Evolutionary conservation across 2,888 invertebrate genomes (phyloP), one percentile per base, ranked within the genome.

Genomic region (Blastobasis adustella): DNA sequence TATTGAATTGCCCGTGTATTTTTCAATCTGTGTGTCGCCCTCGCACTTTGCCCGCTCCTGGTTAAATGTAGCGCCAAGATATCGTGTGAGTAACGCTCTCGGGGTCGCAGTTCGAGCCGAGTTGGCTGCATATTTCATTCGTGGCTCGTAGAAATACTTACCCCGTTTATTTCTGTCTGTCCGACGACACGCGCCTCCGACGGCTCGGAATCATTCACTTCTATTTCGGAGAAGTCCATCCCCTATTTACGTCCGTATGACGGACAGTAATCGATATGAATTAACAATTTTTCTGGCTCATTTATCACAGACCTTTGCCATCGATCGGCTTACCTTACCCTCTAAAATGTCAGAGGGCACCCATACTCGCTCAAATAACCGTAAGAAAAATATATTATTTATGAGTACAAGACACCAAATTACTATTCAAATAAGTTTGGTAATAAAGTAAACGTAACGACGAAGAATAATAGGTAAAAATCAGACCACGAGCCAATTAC

Each of bases 101-200:
- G 67, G 67, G 67, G 63, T 61, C 66, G 65, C 61, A 71, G 69
- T 73, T 69, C 63, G 66, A 67, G 63, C 69, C 51, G 54, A 75
- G 73, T 73, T 76, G 64, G 73, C 69, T 73, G 70, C 77, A 77
- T 82, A 81, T 80, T 75, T 82, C 76, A 82, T 71, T 69, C 66
- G 66, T 66, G 69, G 61, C 61, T 65, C 60, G 55, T 59, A 63
- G 23, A 23, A 23, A 23, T 23, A 23, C 63, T 57, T 58, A 58
- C 54, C 55, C 68, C 71, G 71, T 81, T 77, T 81, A 79, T 82
- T 80, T 82, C 61, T 80, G 80, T 82, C 79, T 80, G 70, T 65
- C 61, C 61, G 65, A 66, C 73, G 75, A 77, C 73, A 75, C 71
- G 71, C 73, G 66, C 69, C 23, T 23, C 23, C 23, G 3, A 2